Evolutionary conservation across 2,113 vertebrate genomes (phyloP).

Genomic region (Hipposideros armiger): DNA sequence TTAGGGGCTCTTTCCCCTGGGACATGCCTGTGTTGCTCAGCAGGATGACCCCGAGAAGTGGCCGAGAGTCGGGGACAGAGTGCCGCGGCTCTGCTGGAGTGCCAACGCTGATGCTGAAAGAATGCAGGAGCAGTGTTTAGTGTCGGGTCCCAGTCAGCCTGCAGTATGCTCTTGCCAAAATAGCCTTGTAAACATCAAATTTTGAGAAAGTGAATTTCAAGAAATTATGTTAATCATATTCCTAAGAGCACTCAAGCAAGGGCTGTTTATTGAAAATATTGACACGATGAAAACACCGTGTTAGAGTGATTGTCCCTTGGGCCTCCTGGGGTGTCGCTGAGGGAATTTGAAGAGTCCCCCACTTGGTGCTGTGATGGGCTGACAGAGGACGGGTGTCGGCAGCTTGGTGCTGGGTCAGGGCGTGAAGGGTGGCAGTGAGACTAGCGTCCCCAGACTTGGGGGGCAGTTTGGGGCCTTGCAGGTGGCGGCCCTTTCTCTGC

Average conservation of each 20-base stretch:
- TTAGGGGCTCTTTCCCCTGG: not conserved
- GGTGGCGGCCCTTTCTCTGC: no score
- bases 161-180: constrained; percentile 1
- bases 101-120: not conserved
- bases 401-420: not conserved
- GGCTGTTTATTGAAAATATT: constrained; percentile 77
- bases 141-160: constrained; percentile 36
- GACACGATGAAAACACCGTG: not conserved
- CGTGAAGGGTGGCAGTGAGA: rapidly evolving
- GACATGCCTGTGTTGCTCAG: not conserved
- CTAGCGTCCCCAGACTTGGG: rapidly evolving
- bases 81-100: rapidly evolving
- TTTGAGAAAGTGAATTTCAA: constrained; percentile 56
- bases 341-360: not conserved
- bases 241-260: constrained; percentile 78
- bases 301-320: rapidly evolving
- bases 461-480: rapidly evolving
- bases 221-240: constrained; percentile 77
- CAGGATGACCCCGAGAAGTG: no score
- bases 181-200: constrained; percentile 63
- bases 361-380: rapidly evolving
- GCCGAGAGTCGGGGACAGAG: not conserved
- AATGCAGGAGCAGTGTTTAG: not conserved
- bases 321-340: not conserved
- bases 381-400: not conserved